phyloP scores from a whole-genome alignment of 2,797 vertebrate species.

The Delichon dasypus region DNA sequence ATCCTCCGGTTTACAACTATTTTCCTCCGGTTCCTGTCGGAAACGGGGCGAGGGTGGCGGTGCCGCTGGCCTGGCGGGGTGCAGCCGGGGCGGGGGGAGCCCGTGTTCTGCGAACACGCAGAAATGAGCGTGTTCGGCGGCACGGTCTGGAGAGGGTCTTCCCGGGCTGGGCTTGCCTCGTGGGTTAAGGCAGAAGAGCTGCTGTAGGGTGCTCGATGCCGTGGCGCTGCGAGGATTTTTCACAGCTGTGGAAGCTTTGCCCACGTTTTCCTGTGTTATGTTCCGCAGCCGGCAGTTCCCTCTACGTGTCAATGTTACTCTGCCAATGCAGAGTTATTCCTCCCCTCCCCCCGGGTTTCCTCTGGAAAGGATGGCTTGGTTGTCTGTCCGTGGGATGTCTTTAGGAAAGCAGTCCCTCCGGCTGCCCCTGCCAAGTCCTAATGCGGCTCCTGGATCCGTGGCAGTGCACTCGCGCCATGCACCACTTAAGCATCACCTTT shows the following conservation, averaged over 20 bases:
- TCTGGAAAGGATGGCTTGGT: background rate
- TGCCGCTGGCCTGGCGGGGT: rapidly evolving
- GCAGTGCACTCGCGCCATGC: background rate
- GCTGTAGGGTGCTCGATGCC: rapidly evolving
- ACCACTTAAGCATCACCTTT: rapidly evolving
- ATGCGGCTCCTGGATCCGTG: background rate
- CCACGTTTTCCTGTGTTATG: background rate
- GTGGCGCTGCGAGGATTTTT: background rate
- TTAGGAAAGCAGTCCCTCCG: background rate
- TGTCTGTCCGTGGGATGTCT: background rate
- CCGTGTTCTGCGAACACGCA: too few relatives aligned
- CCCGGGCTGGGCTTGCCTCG: rapidly evolving
- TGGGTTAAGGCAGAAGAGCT: background rate
- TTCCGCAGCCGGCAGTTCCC: background rate
- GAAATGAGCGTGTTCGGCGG: background rate
- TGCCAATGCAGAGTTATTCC: background rate
- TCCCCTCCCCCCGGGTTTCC: background rate
- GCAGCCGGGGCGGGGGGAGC: background rate
- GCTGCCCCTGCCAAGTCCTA: background rate
- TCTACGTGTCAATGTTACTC: background rate
- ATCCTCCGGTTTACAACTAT: rapidly evolving
- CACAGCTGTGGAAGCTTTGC: background rate
- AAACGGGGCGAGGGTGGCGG: too few relatives aligned
- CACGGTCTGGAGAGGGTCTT: rapidly evolving
- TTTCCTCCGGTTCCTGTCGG: rapidly evolving